These are phyloP conservation scores for Syngnathus scovelli DNA, from an alignment of 2,113 vertebrate genomes.

Conservation along the genomic window DNA sequence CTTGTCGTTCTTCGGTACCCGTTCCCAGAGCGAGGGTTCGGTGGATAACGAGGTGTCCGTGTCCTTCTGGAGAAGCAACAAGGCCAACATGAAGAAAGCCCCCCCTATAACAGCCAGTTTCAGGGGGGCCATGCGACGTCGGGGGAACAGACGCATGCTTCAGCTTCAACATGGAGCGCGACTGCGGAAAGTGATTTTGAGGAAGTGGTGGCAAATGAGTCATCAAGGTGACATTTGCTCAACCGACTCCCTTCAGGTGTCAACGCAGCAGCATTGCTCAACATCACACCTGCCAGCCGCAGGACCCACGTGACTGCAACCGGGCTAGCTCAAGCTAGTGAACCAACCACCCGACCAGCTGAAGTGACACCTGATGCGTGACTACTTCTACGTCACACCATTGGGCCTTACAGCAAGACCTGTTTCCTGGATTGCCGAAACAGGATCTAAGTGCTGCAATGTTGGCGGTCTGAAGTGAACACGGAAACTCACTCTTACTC, in stretches of 20 bases:
- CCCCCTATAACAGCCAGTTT: slow-evolving; percentile 78
- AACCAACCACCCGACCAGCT: neutral
- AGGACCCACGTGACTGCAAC: slow-evolving; percentile 56
- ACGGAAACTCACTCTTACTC: slow-evolving; percentile 42
- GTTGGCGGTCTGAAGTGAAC: neutral
- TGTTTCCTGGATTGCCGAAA: slow-evolving; percentile 9
- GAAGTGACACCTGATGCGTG: neutral
- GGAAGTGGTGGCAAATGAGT: neutral
- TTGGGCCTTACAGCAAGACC: neutral
- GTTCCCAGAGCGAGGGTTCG: slow-evolving; percentile 84
- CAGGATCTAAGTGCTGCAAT: slow-evolving; percentile 37
- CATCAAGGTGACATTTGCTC: neutral
- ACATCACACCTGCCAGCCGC: slow-evolving; percentile 47
- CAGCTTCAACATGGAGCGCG: neutral
- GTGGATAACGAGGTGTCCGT: slow-evolving; percentile 51
- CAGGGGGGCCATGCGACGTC: slow-evolving; percentile 78
- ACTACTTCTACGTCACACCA: neutral
- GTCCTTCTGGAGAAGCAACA: slow-evolving; percentile 85
- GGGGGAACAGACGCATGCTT: slow-evolving; percentile 74
- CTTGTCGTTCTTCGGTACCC: slow-evolving; percentile 76
- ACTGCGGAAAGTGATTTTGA: neutral
- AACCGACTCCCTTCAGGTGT: slow-evolving; percentile 9
- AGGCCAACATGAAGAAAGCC: slow-evolving; percentile 73
- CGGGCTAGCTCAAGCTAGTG: slow-evolving; percentile 4
- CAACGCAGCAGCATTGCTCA: slow-evolving; percentile 27